Evolutionary conservation across 2,888 invertebrate species (phyloP).

Genomic region (Dicycla oo): DNA sequence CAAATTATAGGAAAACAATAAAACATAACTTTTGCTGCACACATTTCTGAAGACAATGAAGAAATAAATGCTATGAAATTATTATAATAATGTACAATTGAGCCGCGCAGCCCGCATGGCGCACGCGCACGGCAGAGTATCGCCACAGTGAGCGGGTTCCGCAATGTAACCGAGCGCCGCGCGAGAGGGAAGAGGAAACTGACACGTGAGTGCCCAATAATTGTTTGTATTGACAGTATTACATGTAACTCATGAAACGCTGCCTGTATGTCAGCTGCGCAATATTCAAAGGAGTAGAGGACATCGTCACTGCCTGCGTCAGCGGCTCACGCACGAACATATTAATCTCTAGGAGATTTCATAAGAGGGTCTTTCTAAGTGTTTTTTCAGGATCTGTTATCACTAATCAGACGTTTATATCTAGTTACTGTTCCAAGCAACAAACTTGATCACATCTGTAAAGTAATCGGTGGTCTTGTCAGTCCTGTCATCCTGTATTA

Average conservation of each 20-base stretch:
- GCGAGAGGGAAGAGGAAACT: constrained; percentile 38
- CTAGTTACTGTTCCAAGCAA: neutral
- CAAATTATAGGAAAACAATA: constrained; percentile 10
- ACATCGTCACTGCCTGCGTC: neutral
- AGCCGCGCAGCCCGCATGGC: neutral
- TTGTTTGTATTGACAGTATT: constrained; percentile 9
- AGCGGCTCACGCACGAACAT: neutral
- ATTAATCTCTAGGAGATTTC: neutral
- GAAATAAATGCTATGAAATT: neutral
- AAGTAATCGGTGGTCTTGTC: neutral
- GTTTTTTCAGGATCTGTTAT: neutral
- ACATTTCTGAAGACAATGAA: neutral
- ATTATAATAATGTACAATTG: neutral
- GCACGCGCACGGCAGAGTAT: neutral
- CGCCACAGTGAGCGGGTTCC: constrained; percentile 25
- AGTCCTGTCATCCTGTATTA: neutral
- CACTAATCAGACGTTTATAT: neutral
- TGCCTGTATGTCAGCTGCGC: neutral
- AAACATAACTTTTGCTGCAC: neutral
- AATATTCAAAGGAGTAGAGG: neutral
- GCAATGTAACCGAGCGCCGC: constrained; percentile 29
- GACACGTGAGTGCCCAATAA: constrained; percentile 43
- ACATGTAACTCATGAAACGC: neutral
- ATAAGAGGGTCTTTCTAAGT: neutral
- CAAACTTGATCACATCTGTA: neutral